phyloP scores from a whole-genome alignment of 2,113 vertebrate species.

The Dicerorhinus sumatrensis region DNA sequence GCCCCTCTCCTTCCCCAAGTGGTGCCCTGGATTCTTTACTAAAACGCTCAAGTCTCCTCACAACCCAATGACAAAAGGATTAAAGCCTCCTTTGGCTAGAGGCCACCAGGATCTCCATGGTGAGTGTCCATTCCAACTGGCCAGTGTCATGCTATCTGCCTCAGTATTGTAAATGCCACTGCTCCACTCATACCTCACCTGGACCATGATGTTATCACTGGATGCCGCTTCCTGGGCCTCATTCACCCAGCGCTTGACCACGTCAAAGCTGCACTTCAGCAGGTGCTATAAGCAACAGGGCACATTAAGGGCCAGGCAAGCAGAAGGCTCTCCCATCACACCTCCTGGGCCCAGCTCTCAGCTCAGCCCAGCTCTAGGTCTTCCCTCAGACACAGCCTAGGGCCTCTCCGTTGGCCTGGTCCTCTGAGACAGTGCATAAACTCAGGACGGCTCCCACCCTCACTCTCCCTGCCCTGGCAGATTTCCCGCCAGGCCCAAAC shows the following conservation, averaged over 20 bases:
- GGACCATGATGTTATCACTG: constrained; percentile 92
- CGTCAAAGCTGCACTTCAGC: constrained; percentile 90
- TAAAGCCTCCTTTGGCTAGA: not conserved
- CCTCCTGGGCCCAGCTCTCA: not conserved
- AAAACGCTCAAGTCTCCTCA: not conserved
- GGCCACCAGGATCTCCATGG: not conserved
- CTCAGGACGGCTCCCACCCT: not conserved
- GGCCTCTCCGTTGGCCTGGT: not conserved
- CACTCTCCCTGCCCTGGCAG: not conserved
- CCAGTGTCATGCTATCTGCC: not conserved
- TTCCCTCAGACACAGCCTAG: not conserved
- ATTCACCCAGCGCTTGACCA: constrained; percentile 92
- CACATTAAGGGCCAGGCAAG: not conserved
- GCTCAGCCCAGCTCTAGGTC: not conserved
- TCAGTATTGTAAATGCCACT: not conserved
- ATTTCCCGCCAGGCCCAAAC: not conserved
- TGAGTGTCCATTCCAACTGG: not conserved
- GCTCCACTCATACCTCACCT: constrained; percentile 81
- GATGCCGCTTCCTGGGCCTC: constrained; percentile 92
- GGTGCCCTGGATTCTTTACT: not conserved
- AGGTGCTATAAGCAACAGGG: constrained; percentile 85
- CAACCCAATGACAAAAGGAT: not conserved
- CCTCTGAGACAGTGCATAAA: not conserved
- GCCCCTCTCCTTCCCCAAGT: not conserved
- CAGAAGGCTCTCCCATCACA: not conserved